Conservation (phyloP, 2,888 invertebrate genomes). For the Drosophila sordidula region DNA sequence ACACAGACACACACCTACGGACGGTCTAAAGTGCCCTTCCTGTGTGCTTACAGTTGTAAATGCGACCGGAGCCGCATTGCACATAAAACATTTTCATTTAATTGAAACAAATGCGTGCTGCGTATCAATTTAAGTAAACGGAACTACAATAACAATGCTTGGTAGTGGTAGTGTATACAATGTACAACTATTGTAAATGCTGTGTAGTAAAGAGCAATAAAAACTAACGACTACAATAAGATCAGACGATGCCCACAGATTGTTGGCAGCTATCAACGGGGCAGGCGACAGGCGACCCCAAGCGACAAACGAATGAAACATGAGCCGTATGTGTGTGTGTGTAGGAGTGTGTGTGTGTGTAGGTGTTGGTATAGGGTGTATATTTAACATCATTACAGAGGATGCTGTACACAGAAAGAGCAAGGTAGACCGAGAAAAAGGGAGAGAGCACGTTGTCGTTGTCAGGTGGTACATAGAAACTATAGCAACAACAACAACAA, state of each 20-base stretch:
- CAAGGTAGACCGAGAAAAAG: neutral
- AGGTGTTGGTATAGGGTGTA: constrained; percentile 19
- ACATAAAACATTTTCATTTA: constrained; percentile 78
- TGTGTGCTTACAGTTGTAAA: constrained; percentile 53
- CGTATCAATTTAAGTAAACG: constrained; percentile 75
- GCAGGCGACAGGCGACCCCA: constrained; percentile 40
- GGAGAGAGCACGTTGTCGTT: constrained; percentile 5
- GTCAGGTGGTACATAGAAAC: constrained; percentile 48
- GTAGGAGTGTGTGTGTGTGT: constrained; percentile 8
- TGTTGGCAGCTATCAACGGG: constrained; percentile 50
- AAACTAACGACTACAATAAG: constrained; percentile 64
- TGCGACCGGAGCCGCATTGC: constrained; percentile 35
- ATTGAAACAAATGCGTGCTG: constrained; percentile 81
- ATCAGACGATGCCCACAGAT: constrained; percentile 61
- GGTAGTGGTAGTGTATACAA: neutral
- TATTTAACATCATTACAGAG: constrained; percentile 44
- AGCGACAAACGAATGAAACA: constrained; percentile 52
- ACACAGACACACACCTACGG: constrained; percentile 10
- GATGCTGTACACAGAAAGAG: constrained; percentile 11
- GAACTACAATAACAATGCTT: constrained; percentile 16
- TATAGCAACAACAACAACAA: constrained; percentile 42
- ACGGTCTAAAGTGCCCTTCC: constrained; percentile 52
- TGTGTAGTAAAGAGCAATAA: constrained; percentile 59
- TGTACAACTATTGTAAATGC: constrained; percentile 38
- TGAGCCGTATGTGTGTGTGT: constrained; percentile 15